Evolutionary conservation across 2,113 vertebrate species (phyloP).

Genomic region (Callionymus lyra): DNA sequence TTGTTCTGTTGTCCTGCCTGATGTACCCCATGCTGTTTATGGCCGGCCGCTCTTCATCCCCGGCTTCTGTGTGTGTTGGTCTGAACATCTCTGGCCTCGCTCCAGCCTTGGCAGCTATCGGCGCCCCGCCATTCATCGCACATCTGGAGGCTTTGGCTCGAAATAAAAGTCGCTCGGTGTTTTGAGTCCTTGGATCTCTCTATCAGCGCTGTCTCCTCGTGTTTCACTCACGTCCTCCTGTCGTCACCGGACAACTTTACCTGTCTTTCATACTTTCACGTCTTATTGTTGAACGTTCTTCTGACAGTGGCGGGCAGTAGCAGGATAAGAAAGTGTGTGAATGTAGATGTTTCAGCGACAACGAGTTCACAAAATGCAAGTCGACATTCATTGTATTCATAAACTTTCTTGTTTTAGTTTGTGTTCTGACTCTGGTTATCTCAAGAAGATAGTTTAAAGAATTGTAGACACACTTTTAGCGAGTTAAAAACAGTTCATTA

Average conservation of each 20-base stretch:
- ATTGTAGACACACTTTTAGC: too few relatives aligned
- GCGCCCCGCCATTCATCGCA: constrained; percentile 28
- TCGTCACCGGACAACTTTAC: not conserved
- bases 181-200: constrained; percentile 33
- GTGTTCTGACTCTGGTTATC: too few relatives aligned
- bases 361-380: too few relatives aligned
- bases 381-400: too few relatives aligned
- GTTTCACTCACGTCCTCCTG: constrained; percentile 29
- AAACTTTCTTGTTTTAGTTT: too few relatives aligned
- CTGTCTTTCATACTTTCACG: too few relatives aligned
- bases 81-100: constrained; percentile 18
- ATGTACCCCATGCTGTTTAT: constrained; percentile 20
- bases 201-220: constrained; percentile 29
- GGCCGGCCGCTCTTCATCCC: constrained; percentile 10
- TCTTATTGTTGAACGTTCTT: too few relatives aligned
- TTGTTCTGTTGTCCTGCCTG: constrained; percentile 8
- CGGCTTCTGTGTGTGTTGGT: constrained; percentile 32
- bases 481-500: too few relatives aligned
- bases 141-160: constrained; percentile 37
- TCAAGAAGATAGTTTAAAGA: too few relatives aligned
- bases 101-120: constrained; percentile 32
- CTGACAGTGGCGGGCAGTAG: too few relatives aligned
- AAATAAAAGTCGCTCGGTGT: constrained; percentile 39
- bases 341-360: too few relatives aligned
- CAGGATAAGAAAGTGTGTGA: too few relatives aligned